phyloP scores from a whole-genome alignment of 2,797 vertebrate species.

The Sebastes glaucus region DNA sequence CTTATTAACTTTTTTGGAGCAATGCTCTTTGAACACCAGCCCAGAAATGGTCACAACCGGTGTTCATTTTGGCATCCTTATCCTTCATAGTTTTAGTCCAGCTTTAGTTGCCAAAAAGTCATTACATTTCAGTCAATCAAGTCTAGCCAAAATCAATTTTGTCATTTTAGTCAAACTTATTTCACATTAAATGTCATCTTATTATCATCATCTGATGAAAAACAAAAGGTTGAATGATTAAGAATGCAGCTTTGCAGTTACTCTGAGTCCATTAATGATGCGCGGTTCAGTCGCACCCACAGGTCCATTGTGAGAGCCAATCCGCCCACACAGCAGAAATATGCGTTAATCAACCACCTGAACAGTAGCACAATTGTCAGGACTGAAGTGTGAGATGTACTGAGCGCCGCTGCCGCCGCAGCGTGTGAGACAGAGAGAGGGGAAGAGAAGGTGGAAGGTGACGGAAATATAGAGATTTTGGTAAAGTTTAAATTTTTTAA shows the following conservation, averaged over 20 bases:
- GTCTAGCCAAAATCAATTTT: too few relatives aligned
- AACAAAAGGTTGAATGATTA: too few relatives aligned
- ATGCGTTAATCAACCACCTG: background rate
- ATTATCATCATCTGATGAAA: too few relatives aligned
- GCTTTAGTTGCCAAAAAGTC: background rate
- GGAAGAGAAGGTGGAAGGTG: background rate
- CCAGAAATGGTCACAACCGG: background rate
- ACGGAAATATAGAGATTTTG: background rate
- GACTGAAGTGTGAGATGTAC: background rate
- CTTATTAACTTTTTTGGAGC: fast-evolving
- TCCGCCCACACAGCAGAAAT: background rate
- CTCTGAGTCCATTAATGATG: too few relatives aligned
- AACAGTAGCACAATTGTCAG: background rate
- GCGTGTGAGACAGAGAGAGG: background rate
- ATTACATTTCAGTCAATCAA: background rate
- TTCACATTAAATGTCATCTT: too few relatives aligned
- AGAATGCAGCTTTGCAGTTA: too few relatives aligned
- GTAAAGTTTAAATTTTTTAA: too few relatives aligned
- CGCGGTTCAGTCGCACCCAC: too few relatives aligned
- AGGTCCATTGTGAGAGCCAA: too few relatives aligned
- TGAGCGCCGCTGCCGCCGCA: background rate
- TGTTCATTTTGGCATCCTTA: background rate
- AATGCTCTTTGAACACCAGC: background rate
- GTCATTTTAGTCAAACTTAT: too few relatives aligned
- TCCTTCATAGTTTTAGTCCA: background rate